Base-by-base conservation (phyloP, 2,797 vertebrate genomes). In the Rhadinocentrus ornatus region DNA sequence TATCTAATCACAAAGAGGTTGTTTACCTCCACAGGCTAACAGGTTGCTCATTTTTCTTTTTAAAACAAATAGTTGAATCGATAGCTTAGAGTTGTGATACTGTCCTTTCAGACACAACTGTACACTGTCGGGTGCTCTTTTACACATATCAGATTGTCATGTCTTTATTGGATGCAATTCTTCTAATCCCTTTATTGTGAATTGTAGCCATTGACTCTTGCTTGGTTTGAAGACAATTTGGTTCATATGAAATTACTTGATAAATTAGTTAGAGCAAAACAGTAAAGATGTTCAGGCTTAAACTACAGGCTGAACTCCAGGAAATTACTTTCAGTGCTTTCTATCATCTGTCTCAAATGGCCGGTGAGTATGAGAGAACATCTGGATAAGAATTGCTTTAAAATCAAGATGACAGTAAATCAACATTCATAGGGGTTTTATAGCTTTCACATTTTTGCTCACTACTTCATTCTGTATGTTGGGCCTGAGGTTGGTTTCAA, bases 171-270 rank as follows among this genome's bases (percentile, higher is more conserved):
- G 70, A 90, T 83, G 81, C 82, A 87, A 73, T 61, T 77, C 66
- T 69, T 73, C 46, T 26, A 24, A 87, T 91, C 90, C 91, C 92
- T 91, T 92, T 91, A 89, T 82, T 76, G 77, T 88, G 78, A 88
- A 69, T 34, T 73, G 48, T 80, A 83, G 86, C 91, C 91, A 93
- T 93, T 92, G 89, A 91, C 68, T 62, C 75, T 62, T 24, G 78
- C 61, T 63, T 20, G 34, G 34, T 62, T 69, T 6, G 7, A 32
- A 62, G 71, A 81, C 22, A n/a, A 68, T 72, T 82, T 32, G 66
- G 60, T 68, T 69, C 22, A 18, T 73, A 56, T 48, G 62, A 4
- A 35, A 62, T 63, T 2, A 29, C 55, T 57, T 26, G n/a, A 31
- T 52, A 46, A 82, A 71, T 71, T 57, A 31, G 27, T 55, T 35